Base-by-base conservation (phyloP, 2,113 vertebrate genomes). In the Melanostigma gelatinosum region DNA sequence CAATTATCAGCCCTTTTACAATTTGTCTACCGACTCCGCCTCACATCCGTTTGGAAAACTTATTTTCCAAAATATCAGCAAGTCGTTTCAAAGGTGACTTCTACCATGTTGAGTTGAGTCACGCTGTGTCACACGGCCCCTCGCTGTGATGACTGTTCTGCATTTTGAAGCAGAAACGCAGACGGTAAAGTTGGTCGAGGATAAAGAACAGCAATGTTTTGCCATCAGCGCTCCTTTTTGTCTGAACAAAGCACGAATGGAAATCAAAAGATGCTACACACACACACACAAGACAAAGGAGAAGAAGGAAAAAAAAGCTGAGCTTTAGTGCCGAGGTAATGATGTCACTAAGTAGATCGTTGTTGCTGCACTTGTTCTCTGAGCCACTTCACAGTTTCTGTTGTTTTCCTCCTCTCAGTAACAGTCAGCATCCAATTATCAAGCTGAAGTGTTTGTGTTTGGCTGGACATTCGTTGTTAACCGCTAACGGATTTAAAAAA, bases 371-470 rank as follows among this genome's bases (percentile, higher is more conserved):
- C 67, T 79, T 77, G 66, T 82, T 38, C 72, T 70, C 65, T 61
- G 68, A 84, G 75, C 73, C 70, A 29, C 69, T 73, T 61, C 71
- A 82, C 27, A 24, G 4, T 52, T 57, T 64, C 32, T 57, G 44
- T 36, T 82, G 46, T 85, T 75, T 57, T 27, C 29, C 48, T 64
- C n/a, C 32, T 44, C 44, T 64, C 40, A 15, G 27, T 40, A 57
- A 36, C 72, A 72, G 67, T 77, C 55, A 64, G 42, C 38, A 63
- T 80, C 48, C 1, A 38, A 77, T 70, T 18, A 27, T 24, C 68
- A 52, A n/a, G 55, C 81, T 63, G 11, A 70, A 79, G 84, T 84
- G 75, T 83, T 79, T 84, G 54, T 70, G 36, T 74, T 65, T 70
- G 74, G 74, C 75, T 54, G 60, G 50, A 57, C 57, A 36, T 32